Percentiles rank a stretch among this genome's conserved stretches.
These are phyloP conservation scores for Turritopsis dohrnii DNA, from an alignment of 30 jellyfish, hydroid and myxozoan genomes.

Conservation along the genomic window DNA sequence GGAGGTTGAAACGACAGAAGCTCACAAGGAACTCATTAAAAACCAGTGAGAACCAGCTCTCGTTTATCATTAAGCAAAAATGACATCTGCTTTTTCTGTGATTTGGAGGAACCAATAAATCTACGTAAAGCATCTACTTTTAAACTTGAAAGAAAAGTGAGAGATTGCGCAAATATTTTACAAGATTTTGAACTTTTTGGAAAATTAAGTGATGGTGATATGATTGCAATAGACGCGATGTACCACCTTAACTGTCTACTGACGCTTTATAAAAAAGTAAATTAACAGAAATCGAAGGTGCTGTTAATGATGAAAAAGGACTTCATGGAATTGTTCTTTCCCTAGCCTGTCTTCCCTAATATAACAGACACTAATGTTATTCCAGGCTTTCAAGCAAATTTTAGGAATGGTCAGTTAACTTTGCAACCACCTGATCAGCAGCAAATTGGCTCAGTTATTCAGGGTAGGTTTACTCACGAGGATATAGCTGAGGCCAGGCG, in stretches of 20 bases:
- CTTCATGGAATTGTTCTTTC: slow-evolving; percentile 31
- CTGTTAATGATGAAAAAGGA: background rate
- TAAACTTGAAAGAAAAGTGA: background rate
- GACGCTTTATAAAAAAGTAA: background rate
- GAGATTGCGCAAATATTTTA: background rate
- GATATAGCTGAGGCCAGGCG: too few species aligned
- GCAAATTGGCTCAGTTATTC: too few species aligned
- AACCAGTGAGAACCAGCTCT: background rate
- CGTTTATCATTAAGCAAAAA: background rate
- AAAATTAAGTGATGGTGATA: background rate
- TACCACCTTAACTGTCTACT: background rate
- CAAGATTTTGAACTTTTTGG: background rate
- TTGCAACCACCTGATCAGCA: too few species aligned
- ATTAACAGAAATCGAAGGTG: background rate
- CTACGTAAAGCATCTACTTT: background rate
- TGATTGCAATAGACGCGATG: background rate
- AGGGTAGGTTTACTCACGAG: too few species aligned
- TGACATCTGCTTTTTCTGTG: background rate
- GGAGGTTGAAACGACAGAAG: too few species aligned
- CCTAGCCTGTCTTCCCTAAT: background rate
- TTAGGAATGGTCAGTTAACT: too few species aligned
- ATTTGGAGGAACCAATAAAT: too few species aligned
- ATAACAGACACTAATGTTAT: too few species aligned
- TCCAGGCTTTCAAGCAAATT: too few species aligned
- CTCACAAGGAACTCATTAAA: too few species aligned